These are phyloP conservation scores for Malurus alboscapulatus DNA, from an alignment of 2,113 vertebrate species.

Conservation along the genomic window DNA sequence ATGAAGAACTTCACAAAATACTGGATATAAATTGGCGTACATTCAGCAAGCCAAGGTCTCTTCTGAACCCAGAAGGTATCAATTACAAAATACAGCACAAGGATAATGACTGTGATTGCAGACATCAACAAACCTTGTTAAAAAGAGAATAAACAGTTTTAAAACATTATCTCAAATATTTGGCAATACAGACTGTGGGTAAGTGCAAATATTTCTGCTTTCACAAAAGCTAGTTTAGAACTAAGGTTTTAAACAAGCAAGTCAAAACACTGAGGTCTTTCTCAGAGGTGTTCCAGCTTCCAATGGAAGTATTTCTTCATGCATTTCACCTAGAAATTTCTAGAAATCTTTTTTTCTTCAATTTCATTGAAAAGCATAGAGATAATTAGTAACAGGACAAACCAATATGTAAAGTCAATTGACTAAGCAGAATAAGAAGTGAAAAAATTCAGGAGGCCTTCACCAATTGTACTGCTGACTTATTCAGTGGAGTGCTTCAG, in stretches of 20 bases:
- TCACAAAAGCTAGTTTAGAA: neutral
- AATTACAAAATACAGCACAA: conserved; percentile 93
- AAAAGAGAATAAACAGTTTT: conserved; percentile 33
- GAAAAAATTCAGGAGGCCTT: neutral
- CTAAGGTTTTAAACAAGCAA: neutral
- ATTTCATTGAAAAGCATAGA: neutral
- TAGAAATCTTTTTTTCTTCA: neutral
- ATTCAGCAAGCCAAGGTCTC: conserved; percentile 88
- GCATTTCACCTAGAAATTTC: neutral
- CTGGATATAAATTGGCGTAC: conserved; percentile 96
- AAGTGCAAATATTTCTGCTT: neutral
- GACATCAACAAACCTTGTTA: conserved; percentile 92
- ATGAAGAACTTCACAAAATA: conserved; percentile 99
- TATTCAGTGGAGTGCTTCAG: neutral
- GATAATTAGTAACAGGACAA: neutral
- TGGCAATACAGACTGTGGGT: neutral
- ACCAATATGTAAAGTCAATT: neutral
- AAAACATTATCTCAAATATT: neutral
- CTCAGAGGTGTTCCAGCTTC: neutral
- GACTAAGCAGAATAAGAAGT: neutral
- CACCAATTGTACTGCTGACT: neutral
- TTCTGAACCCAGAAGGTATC: conserved; percentile 95
- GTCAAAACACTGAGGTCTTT: neutral
- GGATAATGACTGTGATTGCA: conserved; percentile 96
- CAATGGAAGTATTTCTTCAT: neutral